Evolutionary conservation across 1,140 invertebrate species (phyloP).

Genomic region (Drosophila busckii): DNA sequence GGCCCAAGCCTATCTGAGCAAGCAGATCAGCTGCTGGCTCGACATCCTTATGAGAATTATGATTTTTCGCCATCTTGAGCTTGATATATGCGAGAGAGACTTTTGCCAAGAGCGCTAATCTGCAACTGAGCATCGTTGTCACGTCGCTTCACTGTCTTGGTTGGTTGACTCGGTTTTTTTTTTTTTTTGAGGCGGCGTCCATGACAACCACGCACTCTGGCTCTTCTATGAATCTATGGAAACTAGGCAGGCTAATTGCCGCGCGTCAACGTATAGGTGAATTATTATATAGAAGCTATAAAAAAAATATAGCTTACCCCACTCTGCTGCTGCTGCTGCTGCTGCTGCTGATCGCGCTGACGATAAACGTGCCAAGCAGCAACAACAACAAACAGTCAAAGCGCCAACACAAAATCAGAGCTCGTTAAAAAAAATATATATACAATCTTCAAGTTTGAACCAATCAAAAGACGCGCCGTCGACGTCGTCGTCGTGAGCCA

Average conservation of each 20-base stretch:
- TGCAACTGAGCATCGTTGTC: constrained; percentile 52
- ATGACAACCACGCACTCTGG: constrained; percentile 40
- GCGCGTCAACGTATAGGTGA: constrained; percentile 65
- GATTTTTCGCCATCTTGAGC: constrained; percentile 38
- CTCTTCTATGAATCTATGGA: constrained; percentile 50
- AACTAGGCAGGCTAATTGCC: constrained; percentile 59
- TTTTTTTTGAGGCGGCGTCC: constrained; percentile 29
- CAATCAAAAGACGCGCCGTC: constrained; percentile 73
- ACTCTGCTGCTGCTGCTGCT: constrained; percentile 32
- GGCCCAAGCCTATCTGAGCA: constrained; percentile 23
- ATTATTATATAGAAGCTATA: constrained; percentile 73
- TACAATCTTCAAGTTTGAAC: constrained; percentile 61
- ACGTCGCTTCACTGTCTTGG: constrained; percentile 39
- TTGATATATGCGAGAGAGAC: constrained; percentile 23
- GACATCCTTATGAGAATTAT: constrained; percentile 44
- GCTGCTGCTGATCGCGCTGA: constrained; percentile 49
- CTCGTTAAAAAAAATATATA: constrained; percentile 72
- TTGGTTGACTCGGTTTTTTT: constrained; percentile 1
- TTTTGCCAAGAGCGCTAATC: constrained; percentile 44
- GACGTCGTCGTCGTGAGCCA: constrained; percentile 47
- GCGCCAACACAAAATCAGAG: constrained; percentile 61
- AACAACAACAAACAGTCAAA: constrained; percentile 25
- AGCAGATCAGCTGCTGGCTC: constrained; percentile 26
- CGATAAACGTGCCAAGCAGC: constrained; percentile 47
- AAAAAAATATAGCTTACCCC: constrained; percentile 43